Evolutionary conservation across 2,797 vertebrate species (phyloP), one percentile per base, ranked within the genome.

Genomic region (Neosalanx taihuensis): DNA sequence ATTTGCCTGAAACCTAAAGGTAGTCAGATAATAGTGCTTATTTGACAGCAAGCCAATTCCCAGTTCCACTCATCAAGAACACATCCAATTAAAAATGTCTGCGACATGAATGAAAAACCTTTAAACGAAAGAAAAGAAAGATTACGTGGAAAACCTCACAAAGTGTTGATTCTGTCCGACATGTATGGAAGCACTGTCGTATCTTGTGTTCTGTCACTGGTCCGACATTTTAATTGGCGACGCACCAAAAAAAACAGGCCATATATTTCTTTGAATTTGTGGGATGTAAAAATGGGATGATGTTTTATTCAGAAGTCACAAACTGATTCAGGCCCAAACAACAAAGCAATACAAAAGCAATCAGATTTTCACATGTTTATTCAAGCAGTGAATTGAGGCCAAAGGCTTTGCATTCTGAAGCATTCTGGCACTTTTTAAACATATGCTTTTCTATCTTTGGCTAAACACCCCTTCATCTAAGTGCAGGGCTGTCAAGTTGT

Each of bases 1-100:
- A 92, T 89, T 88, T 89, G 81, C 86, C 84, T 90, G 86, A 80
- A 86, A 89, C 87, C 87, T 84, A 87, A 88, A 90, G 88, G 86
- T 26, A 26, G 23, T 26, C 86, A 87, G 90, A 89, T 91, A 90
- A 91, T 88, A 84, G 82, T 76, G 76, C 79, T 82, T 87, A 91
- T 91, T 86, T 90, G 87, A 89, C 89, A 91, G 84, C 75, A 73
- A 80, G 88, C 78, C 85, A 88, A 90, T 86, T 90, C 86, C 87
- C 87, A 80, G 73, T 66, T 81, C 76, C 82, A 85, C 83, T 89
- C 88, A 89, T 90, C 86, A 88, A 84, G 84, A 88, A 88, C 81
- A 85, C 81, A 87, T 89, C 89, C 83, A 77, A 84, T 89, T 87
- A 87, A 81, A 82, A 83, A 86, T 87, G 87, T 88, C 88, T 85